Conservation (phyloP, 2,797 vertebrate genomes). For the Manis javanica region DNA sequence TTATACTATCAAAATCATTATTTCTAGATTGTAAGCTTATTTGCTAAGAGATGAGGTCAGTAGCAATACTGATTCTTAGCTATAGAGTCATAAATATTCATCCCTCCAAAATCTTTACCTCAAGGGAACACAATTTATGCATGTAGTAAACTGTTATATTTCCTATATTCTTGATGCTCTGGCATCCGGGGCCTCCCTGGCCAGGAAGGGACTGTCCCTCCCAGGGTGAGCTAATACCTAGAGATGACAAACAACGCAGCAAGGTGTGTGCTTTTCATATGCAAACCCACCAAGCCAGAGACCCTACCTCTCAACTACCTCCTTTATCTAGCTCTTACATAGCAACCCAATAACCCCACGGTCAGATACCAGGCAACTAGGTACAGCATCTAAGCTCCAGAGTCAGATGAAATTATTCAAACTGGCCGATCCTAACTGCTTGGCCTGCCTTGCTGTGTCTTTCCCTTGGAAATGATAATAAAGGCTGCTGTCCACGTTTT, state of each 20-base stretch:
- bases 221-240: background rate
- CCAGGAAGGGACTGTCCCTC: background rate
- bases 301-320: background rate
- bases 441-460: background rate
- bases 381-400: background rate
- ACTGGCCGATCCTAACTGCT: background rate
- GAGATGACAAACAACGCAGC: background rate
- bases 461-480: background rate
- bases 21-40: conserved; percentile 30
- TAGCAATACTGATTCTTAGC: background rate
- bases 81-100: conserved; percentile 4
- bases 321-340: background rate
- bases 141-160: background rate
- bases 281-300: background rate
- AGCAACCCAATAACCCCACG: background rate
- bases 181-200: background rate
- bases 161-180: conserved; percentile 22
- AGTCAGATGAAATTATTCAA: background rate
- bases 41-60: background rate
- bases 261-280: background rate
- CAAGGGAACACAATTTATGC: background rate
- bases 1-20: conserved; percentile 24
- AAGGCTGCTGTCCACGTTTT: background rate
- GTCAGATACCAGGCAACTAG: background rate
- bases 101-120: background rate